Evolutionary conservation across 1,140 invertebrate genomes (phyloP).

Genomic region (Cydia splendana): DNA sequence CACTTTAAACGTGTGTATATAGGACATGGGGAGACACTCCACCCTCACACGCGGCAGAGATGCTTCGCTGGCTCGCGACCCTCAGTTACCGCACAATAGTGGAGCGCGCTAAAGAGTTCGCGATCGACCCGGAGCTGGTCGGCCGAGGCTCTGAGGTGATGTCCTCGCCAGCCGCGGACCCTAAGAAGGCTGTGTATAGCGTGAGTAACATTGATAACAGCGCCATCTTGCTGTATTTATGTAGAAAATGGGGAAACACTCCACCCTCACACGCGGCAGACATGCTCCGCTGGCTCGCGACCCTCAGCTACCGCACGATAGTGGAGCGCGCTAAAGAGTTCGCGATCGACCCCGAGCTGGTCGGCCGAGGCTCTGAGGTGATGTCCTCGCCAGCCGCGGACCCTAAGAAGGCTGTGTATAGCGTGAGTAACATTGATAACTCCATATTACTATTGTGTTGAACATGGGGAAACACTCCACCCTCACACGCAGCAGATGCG

Average conservation of each 20-base stretch:
- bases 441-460: too few relatives aligned
- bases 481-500: too few relatives aligned
- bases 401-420: conserved; percentile 70
- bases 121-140: conserved; percentile 50
- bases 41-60: conserved; percentile 54
- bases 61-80: conserved; percentile 69
- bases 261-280: conserved; percentile 55
- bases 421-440: conserved; percentile 51
- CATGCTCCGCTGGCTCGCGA: conserved; percentile 69
- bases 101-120: conserved; percentile 53
- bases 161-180: conserved; percentile 48
- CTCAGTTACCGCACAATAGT: conserved; percentile 68
- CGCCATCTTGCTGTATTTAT: too few relatives aligned
- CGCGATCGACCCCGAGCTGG: conserved; percentile 48
- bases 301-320: conserved; percentile 68
- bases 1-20: too few relatives aligned
- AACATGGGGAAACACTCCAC: too few relatives aligned
- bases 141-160: conserved; percentile 41
- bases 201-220: conserved; percentile 52
- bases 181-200: conserved; percentile 69
- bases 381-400: conserved; percentile 46
- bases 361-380: conserved; percentile 42
- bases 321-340: conserved; percentile 55
- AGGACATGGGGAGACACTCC: conserved; percentile 53
- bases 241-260: conserved; percentile 50